Conservation (phyloP, 2,797 vertebrate genomes). For the Dipus sagitta region DNA sequence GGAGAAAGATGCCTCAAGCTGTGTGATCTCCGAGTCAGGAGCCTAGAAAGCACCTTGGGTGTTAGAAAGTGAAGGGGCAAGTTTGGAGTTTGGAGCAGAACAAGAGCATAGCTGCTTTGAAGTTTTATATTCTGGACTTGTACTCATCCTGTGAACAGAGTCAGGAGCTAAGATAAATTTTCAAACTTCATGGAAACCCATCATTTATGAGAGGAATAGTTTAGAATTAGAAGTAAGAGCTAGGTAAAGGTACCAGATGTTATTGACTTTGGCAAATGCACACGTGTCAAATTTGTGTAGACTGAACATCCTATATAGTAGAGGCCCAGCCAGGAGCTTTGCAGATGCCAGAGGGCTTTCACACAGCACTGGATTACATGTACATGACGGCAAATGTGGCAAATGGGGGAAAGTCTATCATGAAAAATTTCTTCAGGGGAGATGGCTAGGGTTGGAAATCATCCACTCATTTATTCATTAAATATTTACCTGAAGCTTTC, state of each 20-base stretch:
- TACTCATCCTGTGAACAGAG: neutral
- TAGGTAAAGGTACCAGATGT: neutral
- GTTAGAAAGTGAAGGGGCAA: neutral
- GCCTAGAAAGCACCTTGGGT: neutral
- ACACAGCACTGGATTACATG: neutral
- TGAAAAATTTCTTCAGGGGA: constrained; percentile 1
- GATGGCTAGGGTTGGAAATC: neutral
- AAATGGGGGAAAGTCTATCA: neutral
- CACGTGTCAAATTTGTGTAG: neutral
- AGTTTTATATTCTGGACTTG: neutral
- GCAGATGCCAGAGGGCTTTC: neutral
- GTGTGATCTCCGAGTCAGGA: neutral
- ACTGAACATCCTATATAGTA: neutral
- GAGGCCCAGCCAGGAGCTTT: neutral
- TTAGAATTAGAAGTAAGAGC: neutral
- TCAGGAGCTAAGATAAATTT: constrained; percentile 13
- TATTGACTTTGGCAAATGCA: neutral
- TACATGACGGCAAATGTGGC: neutral
- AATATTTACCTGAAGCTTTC: constrained; percentile 16
- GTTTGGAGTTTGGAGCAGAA: neutral
- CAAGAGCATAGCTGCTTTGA: neutral
- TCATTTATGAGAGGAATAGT: constrained; percentile 1
- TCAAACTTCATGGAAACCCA: neutral
- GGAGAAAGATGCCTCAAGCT: neutral
- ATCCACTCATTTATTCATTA: neutral